Evolutionary conservation across 2,113 vertebrate species (phyloP).

Genomic region (Barbus barbus): DNA sequence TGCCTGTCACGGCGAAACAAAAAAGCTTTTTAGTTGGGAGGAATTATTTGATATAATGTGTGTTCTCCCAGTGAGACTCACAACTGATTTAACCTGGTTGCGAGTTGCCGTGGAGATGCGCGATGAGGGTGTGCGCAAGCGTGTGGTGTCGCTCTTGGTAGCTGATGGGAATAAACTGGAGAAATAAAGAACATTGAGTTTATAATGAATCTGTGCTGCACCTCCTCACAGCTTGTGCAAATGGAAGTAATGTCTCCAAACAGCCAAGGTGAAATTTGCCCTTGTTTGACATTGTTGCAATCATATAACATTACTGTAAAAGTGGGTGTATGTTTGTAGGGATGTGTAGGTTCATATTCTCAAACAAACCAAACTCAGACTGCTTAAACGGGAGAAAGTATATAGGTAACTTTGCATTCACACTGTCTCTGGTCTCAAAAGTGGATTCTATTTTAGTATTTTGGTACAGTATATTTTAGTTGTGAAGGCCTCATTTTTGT

Average conservation of each 20-base stretch:
- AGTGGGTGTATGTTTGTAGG: background rate
- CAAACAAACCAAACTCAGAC: constrained; percentile 2
- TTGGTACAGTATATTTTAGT: background rate
- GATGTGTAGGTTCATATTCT: too few relatives aligned
- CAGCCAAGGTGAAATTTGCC: background rate
- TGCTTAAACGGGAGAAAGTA: background rate
- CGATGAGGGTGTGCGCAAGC: background rate
- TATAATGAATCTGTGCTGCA: constrained; percentile 20
- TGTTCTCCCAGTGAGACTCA: constrained; percentile 18
- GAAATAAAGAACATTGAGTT: background rate
- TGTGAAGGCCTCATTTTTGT: background rate
- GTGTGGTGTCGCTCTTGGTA: background rate
- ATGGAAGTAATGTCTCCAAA: background rate
- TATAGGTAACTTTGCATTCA: background rate
- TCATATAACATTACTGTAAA: background rate
- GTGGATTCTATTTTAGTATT: background rate
- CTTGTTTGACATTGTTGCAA: constrained; percentile 15
- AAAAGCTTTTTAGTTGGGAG: constrained; percentile 36
- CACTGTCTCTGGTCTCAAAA: background rate
- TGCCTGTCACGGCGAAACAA: constrained; percentile 7
- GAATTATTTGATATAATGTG: constrained; percentile 45
- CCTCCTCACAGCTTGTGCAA: background rate
- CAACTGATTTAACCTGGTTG: constrained; percentile 43
- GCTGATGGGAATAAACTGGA: constrained; percentile 31
- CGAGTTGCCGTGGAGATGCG: constrained; percentile 38